A percentile compares a stretch with the other conserved stretches of the same genome.
Conservation (phyloP, 2,113 vertebrate species). For the Tauraco erythrolophus region DNA sequence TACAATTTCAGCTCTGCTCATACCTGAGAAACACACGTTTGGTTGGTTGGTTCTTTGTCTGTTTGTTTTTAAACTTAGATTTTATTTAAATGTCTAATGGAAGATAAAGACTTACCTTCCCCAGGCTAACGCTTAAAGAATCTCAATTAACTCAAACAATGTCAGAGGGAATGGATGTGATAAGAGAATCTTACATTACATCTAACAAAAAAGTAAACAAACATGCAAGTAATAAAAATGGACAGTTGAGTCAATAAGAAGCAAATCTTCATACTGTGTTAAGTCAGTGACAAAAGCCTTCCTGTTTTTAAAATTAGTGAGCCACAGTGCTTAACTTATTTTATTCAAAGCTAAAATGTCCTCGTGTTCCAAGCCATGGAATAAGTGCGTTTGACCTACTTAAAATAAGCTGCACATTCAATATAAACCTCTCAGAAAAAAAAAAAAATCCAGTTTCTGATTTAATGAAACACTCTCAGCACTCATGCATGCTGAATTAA, state of each 20-base stretch:
- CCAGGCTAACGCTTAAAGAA: constrained; percentile 94
- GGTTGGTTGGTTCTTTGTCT: not conserved
- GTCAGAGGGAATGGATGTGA: constrained; percentile 91
- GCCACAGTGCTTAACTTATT: constrained; percentile 55
- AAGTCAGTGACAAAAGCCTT: constrained; percentile 62
- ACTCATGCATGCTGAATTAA: not conserved
- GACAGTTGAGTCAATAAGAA: constrained; percentile 88
- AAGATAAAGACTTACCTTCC: constrained; percentile 98
- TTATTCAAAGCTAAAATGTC: constrained; percentile 41
- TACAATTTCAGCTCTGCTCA: constrained; percentile 66
- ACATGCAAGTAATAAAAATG: constrained; percentile 95
- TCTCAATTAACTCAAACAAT: constrained; percentile 90
- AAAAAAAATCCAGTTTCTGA: constrained; percentile 27
- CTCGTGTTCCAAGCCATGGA: constrained; percentile 39
- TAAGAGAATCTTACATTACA: constrained; percentile 90
- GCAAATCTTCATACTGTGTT: constrained; percentile 99
- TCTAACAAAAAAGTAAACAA: constrained; percentile 91
- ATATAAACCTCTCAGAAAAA: constrained; percentile 14
- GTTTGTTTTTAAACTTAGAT: constrained; percentile 71
- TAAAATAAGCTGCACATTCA: constrained; percentile 49
- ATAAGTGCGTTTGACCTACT: constrained; percentile 56
- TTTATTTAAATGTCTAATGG: constrained; percentile 88
- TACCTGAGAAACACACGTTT: constrained; percentile 94
- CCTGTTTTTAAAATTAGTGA: constrained; percentile 36
- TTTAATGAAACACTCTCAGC: constrained; percentile 58